These are phyloP conservation scores for Sardina pilchardus DNA, from an alignment of 2,113 vertebrate species.

Conservation along the genomic window DNA sequence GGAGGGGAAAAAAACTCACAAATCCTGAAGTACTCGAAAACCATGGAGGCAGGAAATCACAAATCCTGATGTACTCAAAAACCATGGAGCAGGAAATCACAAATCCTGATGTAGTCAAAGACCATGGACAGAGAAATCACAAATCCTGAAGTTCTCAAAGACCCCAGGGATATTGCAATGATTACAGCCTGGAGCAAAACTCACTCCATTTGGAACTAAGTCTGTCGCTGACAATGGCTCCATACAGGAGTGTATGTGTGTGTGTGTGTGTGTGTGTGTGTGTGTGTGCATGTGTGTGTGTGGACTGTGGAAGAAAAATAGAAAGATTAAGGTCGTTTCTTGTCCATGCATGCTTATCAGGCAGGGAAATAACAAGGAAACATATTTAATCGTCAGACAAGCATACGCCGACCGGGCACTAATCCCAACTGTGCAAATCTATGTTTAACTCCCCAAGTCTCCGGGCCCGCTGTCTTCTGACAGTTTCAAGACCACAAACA, in stretches of 20 bases:
- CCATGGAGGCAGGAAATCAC: constrained; percentile 40
- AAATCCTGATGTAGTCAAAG: constrained; percentile 39
- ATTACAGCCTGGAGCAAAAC: constrained; percentile 47
- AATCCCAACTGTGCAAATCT: constrained; percentile 41
- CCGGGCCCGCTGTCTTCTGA: background rate
- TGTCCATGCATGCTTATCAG: constrained; percentile 35
- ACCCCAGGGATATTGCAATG: constrained; percentile 35
- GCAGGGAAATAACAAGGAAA: constrained; percentile 36
- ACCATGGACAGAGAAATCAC: constrained; percentile 32
- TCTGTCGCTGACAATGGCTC: constrained; percentile 40
- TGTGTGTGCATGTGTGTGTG: background rate
- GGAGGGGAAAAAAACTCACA: constrained; percentile 27
- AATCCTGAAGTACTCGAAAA: constrained; percentile 41
- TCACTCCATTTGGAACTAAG: constrained; percentile 46
- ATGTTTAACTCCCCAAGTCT: constrained; percentile 11
- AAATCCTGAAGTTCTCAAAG: constrained; percentile 27
- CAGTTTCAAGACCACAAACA: constrained; percentile 1
- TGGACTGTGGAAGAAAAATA: constrained; percentile 27
- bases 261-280: constrained; percentile 9
- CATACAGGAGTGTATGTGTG: background rate
- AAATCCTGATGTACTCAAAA: constrained; percentile 38
- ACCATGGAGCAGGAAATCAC: background rate
- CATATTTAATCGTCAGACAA: constrained; percentile 33
- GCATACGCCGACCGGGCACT: constrained; percentile 24
- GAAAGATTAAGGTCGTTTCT: constrained; percentile 41